These are phyloP conservation scores for Cynopterus brachyotis DNA, from an alignment of 2,113 vertebrate species.

Conservation along the genomic window DNA sequence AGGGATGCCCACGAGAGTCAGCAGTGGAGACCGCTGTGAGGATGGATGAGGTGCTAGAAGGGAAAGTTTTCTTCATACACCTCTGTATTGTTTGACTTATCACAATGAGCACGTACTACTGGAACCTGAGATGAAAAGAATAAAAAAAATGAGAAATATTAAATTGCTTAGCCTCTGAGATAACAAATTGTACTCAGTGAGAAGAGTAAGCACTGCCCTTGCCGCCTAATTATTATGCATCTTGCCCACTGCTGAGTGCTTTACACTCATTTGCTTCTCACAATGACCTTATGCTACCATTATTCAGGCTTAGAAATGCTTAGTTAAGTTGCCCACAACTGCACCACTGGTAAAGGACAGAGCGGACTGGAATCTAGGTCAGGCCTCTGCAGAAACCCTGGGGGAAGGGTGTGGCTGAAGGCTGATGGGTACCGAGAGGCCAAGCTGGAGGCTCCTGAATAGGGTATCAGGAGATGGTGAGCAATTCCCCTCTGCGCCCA, in stretches of 20 bases:
- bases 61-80: neutral
- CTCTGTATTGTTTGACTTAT: neutral
- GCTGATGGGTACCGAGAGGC: no score
- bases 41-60: accelerated
- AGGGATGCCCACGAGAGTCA: neutral
- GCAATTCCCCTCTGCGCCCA: neutral
- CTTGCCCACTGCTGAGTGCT: neutral
- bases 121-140: neutral
- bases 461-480: neutral
- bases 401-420: neutral
- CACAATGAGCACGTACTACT: neutral
- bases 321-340: neutral
- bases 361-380: neutral
- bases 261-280: neutral
- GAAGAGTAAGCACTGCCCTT: neutral
- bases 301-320: neutral
- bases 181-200: accelerated
- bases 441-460: neutral
- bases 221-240: no score
- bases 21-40: neutral
- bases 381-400: neutral
- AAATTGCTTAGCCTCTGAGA: neutral
- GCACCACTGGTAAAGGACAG: neutral
- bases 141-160: neutral
- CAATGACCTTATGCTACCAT: accelerated